phyloP scores from a whole-genome alignment of 1,140 invertebrate species.

The Lucilia cuprina region DNA sequence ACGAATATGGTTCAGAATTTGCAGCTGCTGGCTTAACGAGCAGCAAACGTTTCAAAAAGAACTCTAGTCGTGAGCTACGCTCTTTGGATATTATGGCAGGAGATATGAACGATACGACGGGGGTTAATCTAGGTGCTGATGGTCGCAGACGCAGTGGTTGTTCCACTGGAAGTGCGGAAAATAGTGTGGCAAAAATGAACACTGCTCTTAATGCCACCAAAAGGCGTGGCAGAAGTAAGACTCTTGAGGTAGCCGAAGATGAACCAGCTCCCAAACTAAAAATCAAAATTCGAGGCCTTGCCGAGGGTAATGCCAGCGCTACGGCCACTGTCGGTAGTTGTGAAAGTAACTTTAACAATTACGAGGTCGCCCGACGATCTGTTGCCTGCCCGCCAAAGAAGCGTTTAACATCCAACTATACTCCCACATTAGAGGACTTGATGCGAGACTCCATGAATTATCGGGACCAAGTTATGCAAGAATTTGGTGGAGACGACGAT shows the following conservation, averaged over 20 bases:
- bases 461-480: slow-evolving; percentile 81
- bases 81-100: slow-evolving; percentile 46
- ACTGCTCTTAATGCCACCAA: slow-evolving; percentile 57
- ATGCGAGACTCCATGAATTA: slow-evolving; percentile 87
- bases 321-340: slow-evolving; percentile 34
- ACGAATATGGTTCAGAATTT: slow-evolving; percentile 43
- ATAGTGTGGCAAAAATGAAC: slow-evolving; percentile 50
- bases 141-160: slow-evolving; percentile 62
- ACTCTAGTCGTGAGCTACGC: slow-evolving; percentile 65
- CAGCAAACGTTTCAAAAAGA: slow-evolving; percentile 65
- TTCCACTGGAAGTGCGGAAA: slow-evolving; percentile 61
- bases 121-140: slow-evolving; percentile 44
- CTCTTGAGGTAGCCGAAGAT: slow-evolving; percentile 63
- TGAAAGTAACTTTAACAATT: slow-evolving; percentile 45
- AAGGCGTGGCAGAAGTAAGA: slow-evolving; percentile 56
- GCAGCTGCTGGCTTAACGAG: slow-evolving; percentile 26
- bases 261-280: slow-evolving; percentile 76
- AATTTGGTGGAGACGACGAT: slow-evolving; percentile 75
- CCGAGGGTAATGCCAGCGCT: slow-evolving; percentile 56
- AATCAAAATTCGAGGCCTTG: slow-evolving; percentile 77
- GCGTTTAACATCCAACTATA: slow-evolving; percentile 70
- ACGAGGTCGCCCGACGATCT: slow-evolving; percentile 63
- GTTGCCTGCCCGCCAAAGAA: slow-evolving; percentile 77
- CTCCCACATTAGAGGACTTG: slow-evolving; percentile 77
- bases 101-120: slow-evolving; percentile 44